Conservation (phyloP, 2,797 vertebrate genomes). For the Tinamus major region DNA sequence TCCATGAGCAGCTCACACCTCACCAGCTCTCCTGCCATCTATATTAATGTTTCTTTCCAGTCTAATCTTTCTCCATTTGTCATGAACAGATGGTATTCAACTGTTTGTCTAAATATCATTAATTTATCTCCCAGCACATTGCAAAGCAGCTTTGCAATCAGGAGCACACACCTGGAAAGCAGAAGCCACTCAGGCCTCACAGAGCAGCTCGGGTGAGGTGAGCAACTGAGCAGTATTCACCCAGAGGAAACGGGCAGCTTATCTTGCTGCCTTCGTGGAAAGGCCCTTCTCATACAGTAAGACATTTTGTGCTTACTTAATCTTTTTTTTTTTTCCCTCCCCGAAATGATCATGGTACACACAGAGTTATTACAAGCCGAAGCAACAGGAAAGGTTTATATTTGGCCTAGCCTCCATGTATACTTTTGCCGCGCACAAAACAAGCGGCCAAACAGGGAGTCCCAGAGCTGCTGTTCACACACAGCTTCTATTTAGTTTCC, state of each 20-base stretch:
- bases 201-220: neutral
- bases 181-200: neutral
- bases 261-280: slow-evolving; percentile 34
- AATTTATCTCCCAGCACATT: neutral
- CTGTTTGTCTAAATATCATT: neutral
- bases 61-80: neutral
- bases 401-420: slow-evolving; percentile 16
- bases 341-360: neutral
- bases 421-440: neutral
- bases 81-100: neutral
- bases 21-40: neutral
- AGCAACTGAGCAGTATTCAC: neutral
- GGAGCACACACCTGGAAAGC: neutral
- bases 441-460: neutral
- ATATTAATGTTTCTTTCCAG: neutral
- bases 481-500: neutral
- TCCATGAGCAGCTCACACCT: neutral
- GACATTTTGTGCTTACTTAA: neutral
- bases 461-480: neutral
- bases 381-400: neutral
- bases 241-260: slow-evolving; percentile 41
- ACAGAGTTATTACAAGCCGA: neutral
- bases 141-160: neutral
- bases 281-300: neutral
- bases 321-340: neutral